phyloP scores from a whole-genome alignment of 2,113 vertebrate species.

The crab-eating macaque (Macaca fascicularis) region T2T-MFA8v1.1 NC_088392.1:21323501-21324000 shows the following conservation, averaged over 20 bases:
- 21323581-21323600: neutral
- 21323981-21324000: neutral
- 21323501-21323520: conserved; percentile 82
- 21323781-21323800: conserved; percentile 54
- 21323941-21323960: conserved; percentile 26
- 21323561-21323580: neutral
- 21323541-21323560: conserved; percentile 25
- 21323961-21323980: neutral
- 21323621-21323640: conserved; percentile 67
- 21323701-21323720: conserved; percentile 71
- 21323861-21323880: conserved; percentile 16
- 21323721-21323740: conserved; percentile 70
- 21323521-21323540: conserved; percentile 81
- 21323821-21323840: conserved; percentile 66
- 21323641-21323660: conserved; percentile 70
- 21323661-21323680: conserved; percentile 36
- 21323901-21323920: conserved; percentile 44
- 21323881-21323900: neutral
- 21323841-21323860: conserved; percentile 46
- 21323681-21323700: conserved; percentile 68
- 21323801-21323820: conserved; percentile 67
- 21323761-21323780: conserved; percentile 69
- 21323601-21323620: conserved; percentile 55
- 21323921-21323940: conserved; percentile 33
- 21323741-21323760: conserved; percentile 64